Conservation (phyloP, 1,140 invertebrate genomes). For the Triops cancriformis region DNA sequence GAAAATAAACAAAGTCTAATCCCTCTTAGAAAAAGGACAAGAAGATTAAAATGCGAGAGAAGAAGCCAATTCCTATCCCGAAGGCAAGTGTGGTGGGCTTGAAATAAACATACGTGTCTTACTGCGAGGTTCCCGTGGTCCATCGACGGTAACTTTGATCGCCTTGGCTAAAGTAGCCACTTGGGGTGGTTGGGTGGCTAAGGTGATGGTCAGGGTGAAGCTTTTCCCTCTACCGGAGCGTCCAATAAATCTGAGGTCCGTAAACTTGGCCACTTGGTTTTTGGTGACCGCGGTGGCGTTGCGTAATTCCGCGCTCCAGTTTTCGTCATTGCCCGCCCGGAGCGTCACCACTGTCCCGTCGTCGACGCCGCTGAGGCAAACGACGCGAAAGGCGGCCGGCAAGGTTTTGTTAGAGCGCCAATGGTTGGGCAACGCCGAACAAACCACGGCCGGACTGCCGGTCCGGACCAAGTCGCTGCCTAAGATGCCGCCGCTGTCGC, state of each 20-base stretch:
- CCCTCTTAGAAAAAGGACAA: not conserved
- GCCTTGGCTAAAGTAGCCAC: slow-evolving; percentile 53
- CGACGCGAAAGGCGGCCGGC: slow-evolving; percentile 76
- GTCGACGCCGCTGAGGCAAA: slow-evolving; percentile 80
- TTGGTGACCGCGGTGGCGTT: slow-evolving; percentile 93
- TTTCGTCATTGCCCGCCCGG: slow-evolving; percentile 94
- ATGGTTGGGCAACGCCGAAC: slow-evolving; percentile 82
- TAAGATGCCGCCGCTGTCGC: slow-evolving; percentile 22
- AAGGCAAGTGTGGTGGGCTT: not conserved
- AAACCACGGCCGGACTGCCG: slow-evolving; percentile 80
- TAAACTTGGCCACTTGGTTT: slow-evolving; percentile 96
- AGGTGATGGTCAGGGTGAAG: slow-evolving; percentile 54
- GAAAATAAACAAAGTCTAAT: too few species aligned
- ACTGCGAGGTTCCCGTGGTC: slow-evolving; percentile 54
- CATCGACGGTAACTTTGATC: slow-evolving; percentile 60
- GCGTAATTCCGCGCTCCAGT: slow-evolving; percentile 87
- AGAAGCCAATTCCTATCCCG: not conserved
- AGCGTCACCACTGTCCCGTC: slow-evolving; percentile 94
- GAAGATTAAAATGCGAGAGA: not conserved
- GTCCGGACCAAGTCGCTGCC: slow-evolving; percentile 82
- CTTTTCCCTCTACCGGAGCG: slow-evolving; percentile 88
- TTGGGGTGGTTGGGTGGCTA: slow-evolving; percentile 49
- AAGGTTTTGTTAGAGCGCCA: slow-evolving; percentile 96
- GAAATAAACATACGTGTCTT: slow-evolving; percentile 48
- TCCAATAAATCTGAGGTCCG: slow-evolving; percentile 94